Conservation (phyloP, 2,113 vertebrate species). For the Bufo bufo region DNA sequence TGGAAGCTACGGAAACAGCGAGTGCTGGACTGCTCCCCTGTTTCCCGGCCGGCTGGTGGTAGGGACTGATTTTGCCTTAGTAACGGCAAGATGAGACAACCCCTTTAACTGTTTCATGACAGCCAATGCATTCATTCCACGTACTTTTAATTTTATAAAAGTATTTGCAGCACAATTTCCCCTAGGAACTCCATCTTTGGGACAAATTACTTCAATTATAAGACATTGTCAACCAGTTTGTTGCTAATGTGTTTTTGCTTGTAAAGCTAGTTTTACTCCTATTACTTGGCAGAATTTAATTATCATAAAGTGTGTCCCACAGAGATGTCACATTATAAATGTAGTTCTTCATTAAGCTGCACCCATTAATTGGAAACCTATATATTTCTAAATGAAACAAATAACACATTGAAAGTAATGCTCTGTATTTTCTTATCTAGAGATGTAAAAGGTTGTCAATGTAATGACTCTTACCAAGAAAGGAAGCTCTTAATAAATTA, state of each 20-base stretch:
- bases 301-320: conserved; percentile 10
- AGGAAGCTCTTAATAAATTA: neutral
- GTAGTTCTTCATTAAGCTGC: neutral
- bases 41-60: too few species aligned
- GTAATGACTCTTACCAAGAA: neutral
- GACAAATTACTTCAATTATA: conserved; percentile 8
- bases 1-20: too few species aligned
- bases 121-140: neutral
- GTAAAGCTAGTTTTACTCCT: neutral
- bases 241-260: neutral
- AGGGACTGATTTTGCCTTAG: too few species aligned
- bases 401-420: neutral
- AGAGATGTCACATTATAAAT: conserved; percentile 1
- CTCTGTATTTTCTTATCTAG: neutral
- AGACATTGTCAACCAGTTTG: neutral
- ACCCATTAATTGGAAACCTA: neutral
- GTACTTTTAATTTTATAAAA: neutral
- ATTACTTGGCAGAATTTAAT: neutral
- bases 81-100: too few species aligned
- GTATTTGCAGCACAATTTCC: neutral
- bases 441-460: neutral
- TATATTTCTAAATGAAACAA: neutral
- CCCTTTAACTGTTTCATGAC: neutral
- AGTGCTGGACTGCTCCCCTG: too few species aligned
- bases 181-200: neutral